Evolutionary conservation across 2,888 invertebrate species (phyloP), one percentile per base, ranked within the genome.

Genomic region (Eucera pruinosa): DNA sequence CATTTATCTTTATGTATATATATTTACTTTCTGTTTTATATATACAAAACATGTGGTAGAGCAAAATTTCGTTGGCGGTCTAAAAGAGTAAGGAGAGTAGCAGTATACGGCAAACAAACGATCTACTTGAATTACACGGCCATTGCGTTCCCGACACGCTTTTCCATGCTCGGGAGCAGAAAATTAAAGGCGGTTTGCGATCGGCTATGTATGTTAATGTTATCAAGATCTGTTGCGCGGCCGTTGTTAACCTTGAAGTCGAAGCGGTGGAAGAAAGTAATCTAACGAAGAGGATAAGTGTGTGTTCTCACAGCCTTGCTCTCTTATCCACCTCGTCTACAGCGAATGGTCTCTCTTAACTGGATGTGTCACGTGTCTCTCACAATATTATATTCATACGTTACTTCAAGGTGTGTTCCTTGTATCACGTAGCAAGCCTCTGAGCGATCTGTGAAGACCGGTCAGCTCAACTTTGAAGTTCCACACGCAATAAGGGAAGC

Each of bases 261-360:
- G 36, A 64, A 30, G 50, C 36, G 2, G 7, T 41, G 15, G 52
- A 77, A 61, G 72, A 72, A 68, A 77, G 62, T 54, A 70, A 66
- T 78, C 61, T 55, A 60, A 52, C 61, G 54, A 48, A 45, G 80
- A 55, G 33, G 62, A 58, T 60, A 61, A 50, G 61, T 13, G 23
- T 7, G 36, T 39, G 77, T 86, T 86, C 82, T 86, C 84, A 86
- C 70, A 86, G 74, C 81, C 83, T 85, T 74, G 81, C 45, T 62
- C 61, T 47, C 36, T 20, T 20, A 15, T 9, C n/a, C 33, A 5
- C 36, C 30, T 11, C n/a, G 3, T 64, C 58, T 39, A 57, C 36
- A 39, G 57, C 36, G 54, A 58, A 71, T 39, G 52, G 55, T 71
- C 65, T 57, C 54, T 15, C 39, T 13, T 11, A 39, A 2, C n/a